Percentiles rank a stretch among this genome's conserved stretches.
Evolutionary conservation across 2,888 invertebrate species (phyloP).

Genomic region (Oxytorus armatus): DNA sequence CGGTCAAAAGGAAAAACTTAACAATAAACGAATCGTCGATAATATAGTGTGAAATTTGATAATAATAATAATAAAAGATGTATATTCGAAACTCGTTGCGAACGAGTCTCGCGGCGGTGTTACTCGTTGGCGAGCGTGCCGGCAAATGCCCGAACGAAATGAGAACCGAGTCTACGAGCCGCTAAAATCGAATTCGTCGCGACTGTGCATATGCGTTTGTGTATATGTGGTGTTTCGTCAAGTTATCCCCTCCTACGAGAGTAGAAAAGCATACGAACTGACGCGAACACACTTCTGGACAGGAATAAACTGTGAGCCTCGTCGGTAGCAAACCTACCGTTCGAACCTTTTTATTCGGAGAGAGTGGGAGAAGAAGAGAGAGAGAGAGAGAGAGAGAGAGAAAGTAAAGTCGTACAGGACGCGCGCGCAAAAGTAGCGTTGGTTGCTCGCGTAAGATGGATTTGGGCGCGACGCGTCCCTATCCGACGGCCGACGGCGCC

Average conservation of each 20-base stretch:
- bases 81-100: constrained; percentile 21
- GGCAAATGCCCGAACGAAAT: constrained; percentile 57
- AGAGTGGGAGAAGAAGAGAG: not conserved
- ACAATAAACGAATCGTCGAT: not conserved
- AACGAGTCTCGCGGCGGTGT: constrained; percentile 24
- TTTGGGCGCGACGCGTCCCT: constrained; percentile 17
- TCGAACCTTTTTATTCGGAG: not conserved
- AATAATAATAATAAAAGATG: not conserved
- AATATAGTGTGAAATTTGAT: not conserved
- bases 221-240: too few species aligned
- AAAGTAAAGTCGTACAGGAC: constrained; percentile 9
- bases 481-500: constrained; percentile 34
- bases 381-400: constrained; percentile 17
- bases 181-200: constrained; percentile 44
- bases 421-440: constrained; percentile 43
- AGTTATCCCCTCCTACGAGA: too few species aligned
- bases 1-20: not conserved
- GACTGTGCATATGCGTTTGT: too few species aligned
- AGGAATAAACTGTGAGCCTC: too few species aligned
- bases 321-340: too few species aligned
- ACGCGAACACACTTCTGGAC: too few species aligned
- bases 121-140: constrained; percentile 62
- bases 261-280: too few species aligned
- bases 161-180: constrained; percentile 18
- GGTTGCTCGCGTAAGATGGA: constrained; percentile 36